Base-by-base conservation (phyloP, 2,888 invertebrate genomes). In the Eretmocerus hayati region DNA sequence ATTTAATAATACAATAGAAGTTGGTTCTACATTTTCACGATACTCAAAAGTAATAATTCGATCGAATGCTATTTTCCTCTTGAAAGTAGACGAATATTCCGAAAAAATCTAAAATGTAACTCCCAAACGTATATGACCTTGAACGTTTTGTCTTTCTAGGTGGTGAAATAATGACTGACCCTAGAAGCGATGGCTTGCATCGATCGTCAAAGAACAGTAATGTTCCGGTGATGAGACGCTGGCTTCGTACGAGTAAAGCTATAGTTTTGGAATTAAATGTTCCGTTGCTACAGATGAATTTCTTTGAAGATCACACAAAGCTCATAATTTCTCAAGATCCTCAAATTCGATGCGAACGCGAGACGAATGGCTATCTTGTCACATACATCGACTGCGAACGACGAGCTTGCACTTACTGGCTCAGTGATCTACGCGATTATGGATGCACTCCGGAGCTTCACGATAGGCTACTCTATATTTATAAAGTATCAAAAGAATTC, bases 291-390 rank as follows among this genome's bases (percentile, higher is more conserved):
- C 80, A 80, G 72, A 79, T 80, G 11, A 81, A 81, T 62, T 81
- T 81, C 64, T 80, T 81, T 67, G 73, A 76, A 49, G 83, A 84
- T 62, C 83, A 83, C 66, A 79, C 80, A 23, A 83, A 83, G 63
- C 71, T 84, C 51, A 79, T 84, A 36, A 65, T 84, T 18, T 81
- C 71, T 9, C 63, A 64, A 18, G 66, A 65, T n/a, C 54, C 62
- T 2, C 56, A 19, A 5, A n/a, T 30, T 20, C 9, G n/a, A n/a
- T n/a, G n/a, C n/a, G 5, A 5, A 4, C 19, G 19, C 4, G 16
- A n/a, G 11, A 21, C 18, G 19, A 18, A 13, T 5, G 18, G 16
- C 18, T 76, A 75, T 54, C 62, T 75, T 50, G 73, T 78, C 38
- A 78, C 77, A 20, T 78, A 76, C 62, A 77, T 79, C 53, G 77